Conservation (phyloP, 2,888 invertebrate genomes). For the Acrobasis suavella region DNA sequence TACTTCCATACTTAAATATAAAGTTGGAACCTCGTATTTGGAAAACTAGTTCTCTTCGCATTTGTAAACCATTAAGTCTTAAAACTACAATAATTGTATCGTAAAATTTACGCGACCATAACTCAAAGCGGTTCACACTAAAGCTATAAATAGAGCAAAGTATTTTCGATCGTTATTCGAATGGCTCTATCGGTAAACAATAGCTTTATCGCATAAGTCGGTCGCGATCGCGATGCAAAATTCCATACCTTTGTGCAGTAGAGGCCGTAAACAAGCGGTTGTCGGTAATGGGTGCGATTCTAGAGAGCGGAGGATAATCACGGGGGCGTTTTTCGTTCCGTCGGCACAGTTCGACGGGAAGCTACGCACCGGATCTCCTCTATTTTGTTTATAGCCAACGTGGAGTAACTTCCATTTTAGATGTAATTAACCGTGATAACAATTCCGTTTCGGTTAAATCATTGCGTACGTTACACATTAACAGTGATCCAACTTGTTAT, state of each 20-base stretch:
- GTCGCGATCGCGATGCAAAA: conserved; percentile 13
- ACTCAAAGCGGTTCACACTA: not conserved
- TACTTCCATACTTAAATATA: not conserved
- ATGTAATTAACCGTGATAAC: conserved; percentile 32
- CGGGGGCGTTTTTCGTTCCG: conserved; percentile 32
- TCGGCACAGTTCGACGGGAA: conserved; percentile 45
- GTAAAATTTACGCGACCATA: not conserved
- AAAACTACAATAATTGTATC: not conserved
- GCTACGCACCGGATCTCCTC: conserved; percentile 37
- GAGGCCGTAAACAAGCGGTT: conserved; percentile 40
- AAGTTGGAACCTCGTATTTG: not conserved
- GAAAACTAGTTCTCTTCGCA: not conserved
- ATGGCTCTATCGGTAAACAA: conserved; percentile 16
- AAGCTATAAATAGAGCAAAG: not conserved
- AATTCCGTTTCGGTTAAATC: conserved; percentile 25
- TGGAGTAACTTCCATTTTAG: conserved; percentile 42
- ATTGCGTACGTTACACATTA: not conserved
- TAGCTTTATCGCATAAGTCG: conserved; percentile 14
- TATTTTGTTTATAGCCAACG: conserved; percentile 28
- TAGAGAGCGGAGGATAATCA: conserved; percentile 50
- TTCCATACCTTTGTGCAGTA: conserved; percentile 14
- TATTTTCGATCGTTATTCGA: conserved; percentile 3
- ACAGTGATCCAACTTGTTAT: not conserved
- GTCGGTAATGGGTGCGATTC: conserved; percentile 52
- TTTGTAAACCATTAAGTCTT: not conserved